These are phyloP conservation scores for Callipepla californica DNA, from an alignment of 2,113 vertebrate genomes.

Conservation along the genomic window DNA sequence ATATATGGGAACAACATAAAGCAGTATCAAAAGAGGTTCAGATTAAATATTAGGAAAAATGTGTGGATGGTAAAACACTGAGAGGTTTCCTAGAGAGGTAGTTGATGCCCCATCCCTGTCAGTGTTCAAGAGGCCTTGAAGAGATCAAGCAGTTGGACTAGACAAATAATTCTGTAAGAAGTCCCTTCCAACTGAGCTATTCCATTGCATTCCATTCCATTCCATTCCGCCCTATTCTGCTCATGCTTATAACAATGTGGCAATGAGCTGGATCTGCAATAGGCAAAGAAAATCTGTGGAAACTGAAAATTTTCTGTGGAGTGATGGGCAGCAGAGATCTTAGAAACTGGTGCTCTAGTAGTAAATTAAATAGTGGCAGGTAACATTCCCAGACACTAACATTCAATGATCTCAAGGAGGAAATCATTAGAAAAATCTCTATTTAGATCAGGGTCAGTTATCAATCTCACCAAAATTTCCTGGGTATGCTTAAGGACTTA, in stretches of 20 bases:
- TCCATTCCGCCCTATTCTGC: not conserved
- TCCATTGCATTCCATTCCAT: not conserved
- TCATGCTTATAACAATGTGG: not conserved
- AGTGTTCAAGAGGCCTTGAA: not conserved
- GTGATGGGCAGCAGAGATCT: not conserved
- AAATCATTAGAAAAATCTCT: not conserved
- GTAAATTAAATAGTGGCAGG: not conserved
- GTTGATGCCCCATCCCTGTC: not conserved
- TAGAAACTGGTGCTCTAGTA: not conserved
- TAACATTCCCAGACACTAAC: not conserved
- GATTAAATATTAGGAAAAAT: not conserved
- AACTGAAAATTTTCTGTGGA: not conserved
- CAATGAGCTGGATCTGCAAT: not conserved
- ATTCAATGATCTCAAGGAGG: not conserved
- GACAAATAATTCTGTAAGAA: not conserved
- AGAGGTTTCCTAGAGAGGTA: not conserved
- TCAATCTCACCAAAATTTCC: not conserved
- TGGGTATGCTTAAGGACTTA: not conserved
- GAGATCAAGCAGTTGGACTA: not conserved
- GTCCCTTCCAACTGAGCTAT: not conserved
- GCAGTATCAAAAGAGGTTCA: not conserved
- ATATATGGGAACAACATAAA: not conserved
- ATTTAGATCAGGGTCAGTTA: not conserved
- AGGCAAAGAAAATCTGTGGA: not conserved
- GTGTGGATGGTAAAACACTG: not conserved